These are phyloP conservation scores for Augochlora pura DNA, from an alignment of 1,140 invertebrate genomes.

Conservation along the genomic window DNA sequence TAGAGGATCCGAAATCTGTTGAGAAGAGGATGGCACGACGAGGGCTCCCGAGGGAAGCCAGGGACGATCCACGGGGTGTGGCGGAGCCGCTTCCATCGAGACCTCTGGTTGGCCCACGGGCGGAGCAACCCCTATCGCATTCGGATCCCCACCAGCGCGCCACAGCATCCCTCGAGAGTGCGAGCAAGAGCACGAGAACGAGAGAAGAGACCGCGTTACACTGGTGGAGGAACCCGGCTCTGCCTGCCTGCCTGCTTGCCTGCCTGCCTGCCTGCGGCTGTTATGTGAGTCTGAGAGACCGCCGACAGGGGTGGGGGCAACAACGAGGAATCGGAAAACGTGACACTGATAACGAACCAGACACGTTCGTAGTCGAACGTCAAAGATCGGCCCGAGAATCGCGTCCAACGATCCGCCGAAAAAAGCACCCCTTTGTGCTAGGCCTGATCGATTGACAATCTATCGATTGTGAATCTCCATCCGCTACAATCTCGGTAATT, in stretches of 20 bases:
- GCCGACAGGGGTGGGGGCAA: constrained; percentile 17
- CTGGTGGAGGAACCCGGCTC: constrained; percentile 41
- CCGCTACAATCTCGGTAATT: too few relatives aligned
- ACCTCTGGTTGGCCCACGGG: constrained; percentile 78
- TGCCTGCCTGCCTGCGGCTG: constrained; percentile 26
- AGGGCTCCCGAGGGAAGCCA: constrained; percentile 73
- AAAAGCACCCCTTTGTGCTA: too few relatives aligned
- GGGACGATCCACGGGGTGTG: constrained; percentile 77
- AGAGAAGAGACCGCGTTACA: constrained; percentile 24
- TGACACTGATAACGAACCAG: constrained; percentile 58
- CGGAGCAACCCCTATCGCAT: constrained; percentile 79
- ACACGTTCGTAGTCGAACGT: constrained; percentile 18
- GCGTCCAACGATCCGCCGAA: too few relatives aligned
- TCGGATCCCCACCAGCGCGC: constrained; percentile 55
- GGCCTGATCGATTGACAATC: too few relatives aligned
- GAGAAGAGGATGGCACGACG: constrained; percentile 79
- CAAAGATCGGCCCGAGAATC: not conserved
- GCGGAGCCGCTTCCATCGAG: constrained; percentile 72
- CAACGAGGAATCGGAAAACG: constrained; percentile 48
- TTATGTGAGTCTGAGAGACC: constrained; percentile 22
- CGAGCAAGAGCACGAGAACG: constrained; percentile 40
- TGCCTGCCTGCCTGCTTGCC: too few relatives aligned
- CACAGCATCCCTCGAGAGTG: constrained; percentile 69
- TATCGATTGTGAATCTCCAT: too few relatives aligned
- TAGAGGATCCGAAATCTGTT: constrained; percentile 74